Base-by-base conservation (phyloP, 2,113 vertebrate genomes). In the Scomber japonicus region DNA sequence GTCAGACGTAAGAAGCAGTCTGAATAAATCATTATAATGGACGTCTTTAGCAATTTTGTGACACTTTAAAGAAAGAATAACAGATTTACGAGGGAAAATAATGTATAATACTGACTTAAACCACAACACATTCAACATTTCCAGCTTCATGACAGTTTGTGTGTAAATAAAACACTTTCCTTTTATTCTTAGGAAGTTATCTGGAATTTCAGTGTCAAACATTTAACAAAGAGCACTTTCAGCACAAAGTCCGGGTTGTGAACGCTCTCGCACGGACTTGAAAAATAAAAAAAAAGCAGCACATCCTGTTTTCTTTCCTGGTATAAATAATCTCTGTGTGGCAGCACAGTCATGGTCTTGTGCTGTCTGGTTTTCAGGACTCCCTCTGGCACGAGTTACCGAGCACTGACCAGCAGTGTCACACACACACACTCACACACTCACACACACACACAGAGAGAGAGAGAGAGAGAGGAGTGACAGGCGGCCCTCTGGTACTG, bases 271-370 rank as follows among this genome's bases (percentile, higher is more conserved):
- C 2, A 27, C 45, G 0, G 44, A 7, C 3, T 19, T 50, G 11
- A 24, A 73, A 57, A 46, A 48, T 27, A 27, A 27, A 27, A 27
- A 27, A 27, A 27, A 27, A 27, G 24, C 24, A 62, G 5, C 35
- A 59, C 66, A 27, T 72, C 75, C 63, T 56, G 59, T 51, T 78
- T 21, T 31, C 54, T 19, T 5, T 30, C 27, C 30, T 50, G 71
- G 46, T 74, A 63, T 67, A 55, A 80, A 81, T 72, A 76, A 74
- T 57, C 46, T 27, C 35, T 49, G 51, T 54, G 55, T 56, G 63
- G 50, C 61, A 6, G 66, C 81, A 80, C 73, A 82, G 86, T 73
- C 76, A 71, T 6, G 12, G 65, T 78, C 72, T 75, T 71, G 72
- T 76, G 79, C 3, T 30, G 80, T 66, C 75, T 82, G 72, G 60